Evolutionary conservation across 1,140 invertebrate genomes (phyloP).

Genomic region (Elysia chlorotica): DNA sequence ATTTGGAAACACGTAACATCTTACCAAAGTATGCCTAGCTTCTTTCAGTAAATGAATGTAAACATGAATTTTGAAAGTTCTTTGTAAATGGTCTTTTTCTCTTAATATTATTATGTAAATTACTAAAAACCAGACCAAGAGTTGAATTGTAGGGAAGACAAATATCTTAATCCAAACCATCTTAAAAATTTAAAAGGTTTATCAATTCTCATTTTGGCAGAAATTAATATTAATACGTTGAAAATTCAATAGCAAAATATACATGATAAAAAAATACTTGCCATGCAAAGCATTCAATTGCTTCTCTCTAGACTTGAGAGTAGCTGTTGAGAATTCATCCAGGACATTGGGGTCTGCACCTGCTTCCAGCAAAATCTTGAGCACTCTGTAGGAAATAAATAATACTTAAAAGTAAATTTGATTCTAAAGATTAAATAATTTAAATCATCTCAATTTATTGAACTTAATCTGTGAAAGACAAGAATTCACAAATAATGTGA

Average conservation of each 20-base stretch:
- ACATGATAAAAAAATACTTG: background rate
- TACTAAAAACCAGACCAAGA: background rate
- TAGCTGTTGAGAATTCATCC: slow-evolving; percentile 80
- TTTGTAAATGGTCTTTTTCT: background rate
- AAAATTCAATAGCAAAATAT: background rate
- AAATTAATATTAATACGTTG: background rate
- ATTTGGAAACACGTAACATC: no score
- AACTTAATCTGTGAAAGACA: background rate
- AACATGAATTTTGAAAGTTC: background rate
- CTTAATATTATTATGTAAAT: background rate
- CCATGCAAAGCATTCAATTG: slow-evolving; percentile 53
- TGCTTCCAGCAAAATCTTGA: slow-evolving; percentile 72
- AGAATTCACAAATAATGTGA: background rate
- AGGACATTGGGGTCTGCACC: slow-evolving; percentile 81
- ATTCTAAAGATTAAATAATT: background rate
- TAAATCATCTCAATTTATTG: background rate
- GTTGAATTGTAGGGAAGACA: background rate
- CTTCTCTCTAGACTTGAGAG: slow-evolving; percentile 61
- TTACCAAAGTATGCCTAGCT: background rate
- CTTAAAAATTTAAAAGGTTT: background rate
- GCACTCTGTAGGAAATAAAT: slow-evolving; percentile 57
- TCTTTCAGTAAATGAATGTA: background rate
- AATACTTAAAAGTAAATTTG: background rate
- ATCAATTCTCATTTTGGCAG: background rate
- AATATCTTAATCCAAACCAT: background rate